These are phyloP conservation scores for Plusia festucae DNA, from an alignment of 2,888 invertebrate genomes.

Conservation along the genomic window DNA sequence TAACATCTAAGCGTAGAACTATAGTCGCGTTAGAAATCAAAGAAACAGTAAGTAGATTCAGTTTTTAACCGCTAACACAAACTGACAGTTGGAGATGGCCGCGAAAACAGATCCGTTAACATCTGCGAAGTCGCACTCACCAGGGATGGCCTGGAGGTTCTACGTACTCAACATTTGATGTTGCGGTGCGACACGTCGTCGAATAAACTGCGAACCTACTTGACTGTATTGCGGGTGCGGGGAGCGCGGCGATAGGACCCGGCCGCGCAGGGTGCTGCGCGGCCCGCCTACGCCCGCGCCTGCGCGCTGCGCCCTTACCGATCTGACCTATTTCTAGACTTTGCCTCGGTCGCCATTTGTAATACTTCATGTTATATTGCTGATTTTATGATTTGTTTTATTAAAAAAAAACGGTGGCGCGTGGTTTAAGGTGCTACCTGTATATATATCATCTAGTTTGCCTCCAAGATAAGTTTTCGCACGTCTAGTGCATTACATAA, in stretches of 20 bases:
- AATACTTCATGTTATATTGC: conserved; percentile 22
- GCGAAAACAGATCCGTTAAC: conserved; percentile 55
- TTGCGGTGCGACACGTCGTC: conserved; percentile 63
- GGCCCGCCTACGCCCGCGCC: conserved; percentile 61
- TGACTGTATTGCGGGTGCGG: conserved; percentile 68
- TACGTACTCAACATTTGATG: conserved; percentile 69
- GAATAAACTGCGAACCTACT: conserved; percentile 65
- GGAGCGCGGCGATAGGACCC: conserved; percentile 51
- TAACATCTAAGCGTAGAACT: conserved; percentile 79
- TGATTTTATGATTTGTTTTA: background rate
- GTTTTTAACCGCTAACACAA: conserved; percentile 30
- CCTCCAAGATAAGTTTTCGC: conserved; percentile 1
- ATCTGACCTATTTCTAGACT: conserved; percentile 73
- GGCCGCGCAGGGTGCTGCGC: conserved; percentile 61
- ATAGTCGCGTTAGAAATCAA: conserved; percentile 69
- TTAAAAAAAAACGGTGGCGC: background rate
- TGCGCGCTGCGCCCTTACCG: conserved; percentile 63
- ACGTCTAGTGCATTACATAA: conserved; percentile 28
- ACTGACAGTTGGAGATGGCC: conserved; percentile 62
- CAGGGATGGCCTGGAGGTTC: conserved; percentile 67
- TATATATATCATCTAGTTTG: background rate
- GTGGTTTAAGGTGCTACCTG: background rate
- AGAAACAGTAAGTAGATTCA: conserved; percentile 56
- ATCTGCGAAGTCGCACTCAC: conserved; percentile 72
- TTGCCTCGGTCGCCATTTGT: conserved; percentile 49